Evolutionary conservation across 1,140 invertebrate species (phyloP), one percentile per base, ranked within the genome.

Genomic region (Oppia nitens): DNA sequence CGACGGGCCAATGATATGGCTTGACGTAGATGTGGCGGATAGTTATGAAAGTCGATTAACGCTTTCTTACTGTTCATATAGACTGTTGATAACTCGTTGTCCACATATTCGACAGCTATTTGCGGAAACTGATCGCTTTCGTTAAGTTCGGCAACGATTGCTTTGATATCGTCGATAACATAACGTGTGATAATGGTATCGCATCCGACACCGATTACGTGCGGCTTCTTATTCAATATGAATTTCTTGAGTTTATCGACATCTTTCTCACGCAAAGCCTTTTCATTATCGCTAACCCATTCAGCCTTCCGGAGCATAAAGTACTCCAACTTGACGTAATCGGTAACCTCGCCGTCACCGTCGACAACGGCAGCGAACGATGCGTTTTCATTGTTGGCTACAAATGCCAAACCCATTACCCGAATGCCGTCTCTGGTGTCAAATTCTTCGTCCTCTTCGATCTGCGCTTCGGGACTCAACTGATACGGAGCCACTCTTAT

Each of bases 391-490:
- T 70, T 74, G 69, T 94, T 87, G 2, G 85, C 81, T 14, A 87
- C 82, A 69, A 88, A 98, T 6, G 89, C 83, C 3, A 98, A 66
- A 0, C 84, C 83, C 76, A 98, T 79, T 0, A 95, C 83, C 27
- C 88, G 76, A 1, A 96, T 74, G 21, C 91, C 89, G 71, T 85
- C 84, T 4, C 78, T 76, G 0, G 83, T 83, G 61, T 90, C 85
- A 85, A 86, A 92, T 53, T 91, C 87, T 57, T 94, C 88, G 57
- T 91, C 87, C 54, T 93, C 87, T 60, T 92, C 87, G 53, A 84
- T 79, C 26, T 77, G 74, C 3, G 76, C 66, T 0, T 82, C 81
- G 62, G 85, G 81, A 55, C 83, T 79, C 0, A 80, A 79, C 56
- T 78, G 79, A 65, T 87, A 95, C 0, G 92, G 92, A 0, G 88